Evolutionary conservation across 2,797 vertebrate species (phyloP).

Genomic region (Sphaeramia orbicularis): DNA sequence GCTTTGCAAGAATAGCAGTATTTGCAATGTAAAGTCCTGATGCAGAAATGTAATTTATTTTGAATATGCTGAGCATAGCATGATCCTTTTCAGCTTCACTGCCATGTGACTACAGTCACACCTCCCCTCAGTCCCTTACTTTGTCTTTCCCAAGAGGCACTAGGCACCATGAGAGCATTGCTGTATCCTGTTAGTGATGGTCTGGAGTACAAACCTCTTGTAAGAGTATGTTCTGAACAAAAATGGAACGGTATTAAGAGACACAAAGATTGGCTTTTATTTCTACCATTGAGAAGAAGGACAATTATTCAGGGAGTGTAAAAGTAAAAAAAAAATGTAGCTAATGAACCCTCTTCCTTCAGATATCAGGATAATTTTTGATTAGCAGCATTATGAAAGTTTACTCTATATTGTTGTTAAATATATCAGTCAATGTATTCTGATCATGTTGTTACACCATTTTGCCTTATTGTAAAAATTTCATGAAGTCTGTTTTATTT

Average conservation of each 20-base stretch:
- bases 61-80: conserved; percentile 28
- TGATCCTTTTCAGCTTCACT: conserved; percentile 15
- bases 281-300: conserved; percentile 5
- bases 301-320: no score
- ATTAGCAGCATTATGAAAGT: neutral
- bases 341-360: no score
- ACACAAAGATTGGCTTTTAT: conserved; percentile 5
- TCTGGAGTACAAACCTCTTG: neutral
- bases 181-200: conserved; percentile 3
- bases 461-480: no score
- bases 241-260: conserved; percentile 28
- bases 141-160: conserved; percentile 48
- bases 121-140: conserved; percentile 15
- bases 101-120: conserved; percentile 22
- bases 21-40: conserved; percentile 8
- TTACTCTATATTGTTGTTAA: conserved; percentile 10
- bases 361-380: no score
- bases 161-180: conserved; percentile 29
- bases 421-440: neutral
- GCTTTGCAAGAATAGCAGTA: neutral
- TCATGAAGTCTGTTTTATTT: no score
- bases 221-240: conserved; percentile 31
- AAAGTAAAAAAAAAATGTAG: no score
- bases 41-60: conserved; percentile 9
- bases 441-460: no score